Base-by-base conservation (phyloP, 2,797 vertebrate genomes). In the Chrosomus eos region DNA sequence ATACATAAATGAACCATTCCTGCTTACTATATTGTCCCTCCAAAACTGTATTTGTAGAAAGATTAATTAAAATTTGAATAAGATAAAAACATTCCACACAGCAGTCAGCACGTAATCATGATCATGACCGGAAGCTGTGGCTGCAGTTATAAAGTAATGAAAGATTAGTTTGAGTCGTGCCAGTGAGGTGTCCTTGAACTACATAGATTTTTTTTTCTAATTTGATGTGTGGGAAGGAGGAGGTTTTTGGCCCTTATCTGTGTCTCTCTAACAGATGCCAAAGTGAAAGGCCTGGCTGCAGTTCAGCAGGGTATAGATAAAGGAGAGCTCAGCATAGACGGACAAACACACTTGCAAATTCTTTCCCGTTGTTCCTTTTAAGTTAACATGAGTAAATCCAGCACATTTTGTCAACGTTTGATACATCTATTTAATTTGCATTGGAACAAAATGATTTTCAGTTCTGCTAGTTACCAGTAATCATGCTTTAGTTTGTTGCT, bases 231-330 rank as follows among this genome's bases (percentile, higher is more conserved):
- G 79, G 55, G 36, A 36, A 60, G 62, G 33, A 53, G 62, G 26
- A 36, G 74, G 31, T 76, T 62, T 77, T 82, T 67, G 73, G 51
- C 66, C n/a, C 51, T 60, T 84, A 70, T 67, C 60, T 72, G 38
- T 55, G 48, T 13, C 80, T 51, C 28, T 80, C 55, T 48, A 77
- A 87, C 72, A 73, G 55, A 77, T 67, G 58, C 75, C 70, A 83
- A 43, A 83, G 60, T 45, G 77, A 48, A 67, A 81, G 23, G n/a
- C 76, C 71, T 88, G 76, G 70, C 68, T 77, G 66, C 10, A 16
- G 31, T 80, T 83, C 66, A 77, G 40, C 43, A 80, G 40, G 60
- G 70, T n/a, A 81, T 33, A 55, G 51, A 53, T 71, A 76, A 85
- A 81, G n/a, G 19, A n/a, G 28, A 23, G 55, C 36, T 72, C 26